phyloP scores from a whole-genome alignment of 2,797 vertebrate species.

The Otolemur crassicaudatus region DNA sequence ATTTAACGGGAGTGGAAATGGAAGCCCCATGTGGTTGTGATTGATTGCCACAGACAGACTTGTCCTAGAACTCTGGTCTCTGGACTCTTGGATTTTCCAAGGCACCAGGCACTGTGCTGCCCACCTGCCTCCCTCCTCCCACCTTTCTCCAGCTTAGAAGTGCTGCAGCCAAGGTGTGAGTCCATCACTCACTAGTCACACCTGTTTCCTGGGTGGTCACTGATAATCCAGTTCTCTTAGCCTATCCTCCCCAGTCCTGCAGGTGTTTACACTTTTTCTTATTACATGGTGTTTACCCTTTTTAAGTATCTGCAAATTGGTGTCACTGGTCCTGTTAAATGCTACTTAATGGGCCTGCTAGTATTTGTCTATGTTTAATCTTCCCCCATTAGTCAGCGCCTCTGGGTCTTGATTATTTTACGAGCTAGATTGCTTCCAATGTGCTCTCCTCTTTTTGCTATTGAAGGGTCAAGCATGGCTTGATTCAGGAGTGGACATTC shows the following conservation, averaged over 20 bases:
- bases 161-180: background rate
- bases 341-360: constrained; percentile 27
- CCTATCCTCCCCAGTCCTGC: background rate
- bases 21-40: background rate
- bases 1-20: background rate
- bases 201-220: background rate
- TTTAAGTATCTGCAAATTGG: constrained; percentile 32
- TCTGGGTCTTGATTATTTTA: constrained; percentile 32
- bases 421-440: background rate
- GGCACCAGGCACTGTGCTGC: background rate
- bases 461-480: background rate
- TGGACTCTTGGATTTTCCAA: background rate
- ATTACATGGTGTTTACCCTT: constrained; percentile 10
- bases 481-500: background rate
- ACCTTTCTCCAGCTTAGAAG: background rate
- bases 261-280: background rate
- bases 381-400: background rate
- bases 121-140: no score
- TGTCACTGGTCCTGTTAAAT: constrained; percentile 59
- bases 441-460: background rate
- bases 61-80: background rate
- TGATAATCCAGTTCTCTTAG: background rate
- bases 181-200: background rate
- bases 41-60: background rate
- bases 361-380: constrained; percentile 28